phyloP scores from a whole-genome alignment of 2,797 vertebrate species.

The Myotis pilosus region DNA sequence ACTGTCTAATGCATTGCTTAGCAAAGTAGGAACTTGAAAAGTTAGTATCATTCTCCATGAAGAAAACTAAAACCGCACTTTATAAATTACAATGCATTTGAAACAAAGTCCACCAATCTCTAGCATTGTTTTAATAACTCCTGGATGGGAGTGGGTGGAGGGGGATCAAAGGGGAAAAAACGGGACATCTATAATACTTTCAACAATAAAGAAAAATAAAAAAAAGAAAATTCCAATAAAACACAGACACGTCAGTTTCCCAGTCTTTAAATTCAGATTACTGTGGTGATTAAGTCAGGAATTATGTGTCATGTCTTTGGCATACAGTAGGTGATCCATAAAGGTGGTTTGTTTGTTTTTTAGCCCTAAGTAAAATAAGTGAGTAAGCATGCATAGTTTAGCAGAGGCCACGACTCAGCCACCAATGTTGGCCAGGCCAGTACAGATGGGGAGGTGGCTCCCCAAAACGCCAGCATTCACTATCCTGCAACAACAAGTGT shows the following conservation, averaged over 20 bases:
- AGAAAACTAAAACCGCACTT: background rate
- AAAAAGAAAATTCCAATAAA: background rate
- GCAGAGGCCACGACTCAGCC: slow-evolving; percentile 8
- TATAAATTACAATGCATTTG: background rate
- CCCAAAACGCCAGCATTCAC: slow-evolving; percentile 56
- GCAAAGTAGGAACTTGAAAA: background rate
- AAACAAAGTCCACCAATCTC: background rate
- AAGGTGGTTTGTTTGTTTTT: slow-evolving; percentile 36
- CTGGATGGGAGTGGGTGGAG: background rate
- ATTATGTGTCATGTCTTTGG: background rate
- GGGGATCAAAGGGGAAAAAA: too few species aligned
- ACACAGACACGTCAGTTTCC: background rate
- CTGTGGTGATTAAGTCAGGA: slow-evolving; percentile 26
- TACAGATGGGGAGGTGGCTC: slow-evolving; percentile 63
- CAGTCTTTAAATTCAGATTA: slow-evolving; percentile 18
- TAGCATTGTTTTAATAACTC: background rate
- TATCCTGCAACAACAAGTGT: slow-evolving; percentile 58
- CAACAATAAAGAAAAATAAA: too few species aligned
- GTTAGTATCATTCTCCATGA: background rate
- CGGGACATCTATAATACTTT: too few species aligned
- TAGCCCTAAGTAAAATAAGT: slow-evolving; percentile 50
- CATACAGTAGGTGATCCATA: slow-evolving; percentile 36
- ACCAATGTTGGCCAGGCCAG: slow-evolving; percentile 6
- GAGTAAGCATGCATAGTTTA: slow-evolving; percentile 48
- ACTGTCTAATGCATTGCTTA: background rate